These are phyloP conservation scores for Eurystomus gularis DNA, from an alignment of 2,113 vertebrate genomes.

Conservation along the genomic window DNA sequence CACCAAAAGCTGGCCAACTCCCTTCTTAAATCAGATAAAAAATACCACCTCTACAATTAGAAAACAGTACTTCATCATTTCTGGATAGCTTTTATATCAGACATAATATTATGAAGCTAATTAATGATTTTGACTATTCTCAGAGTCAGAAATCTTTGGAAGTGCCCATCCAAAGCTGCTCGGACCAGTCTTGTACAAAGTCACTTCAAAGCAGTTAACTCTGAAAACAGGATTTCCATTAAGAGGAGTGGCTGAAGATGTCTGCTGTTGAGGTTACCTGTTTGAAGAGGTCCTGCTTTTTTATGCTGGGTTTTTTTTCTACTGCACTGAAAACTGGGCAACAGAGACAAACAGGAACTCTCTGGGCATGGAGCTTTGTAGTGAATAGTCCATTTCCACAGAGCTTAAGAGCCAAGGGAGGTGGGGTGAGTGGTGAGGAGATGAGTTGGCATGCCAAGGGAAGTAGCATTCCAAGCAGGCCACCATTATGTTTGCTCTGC, in stretches of 20 bases:
- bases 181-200: not conserved
- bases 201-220: not conserved
- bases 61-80: not conserved
- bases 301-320: not conserved
- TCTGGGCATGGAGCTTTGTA: not conserved
- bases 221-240: not conserved
- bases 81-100: not conserved
- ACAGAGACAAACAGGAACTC: not conserved
- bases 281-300: not conserved
- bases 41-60: not conserved
- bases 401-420: not conserved
- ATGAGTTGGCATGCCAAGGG: not conserved
- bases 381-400: not conserved
- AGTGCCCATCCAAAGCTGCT: not conserved
- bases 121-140: not conserved
- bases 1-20: not conserved
- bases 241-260: not conserved
- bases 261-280: not conserved
- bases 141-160: not conserved
- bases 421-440: rapidly evolving
- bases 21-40: not conserved
- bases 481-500: not conserved
- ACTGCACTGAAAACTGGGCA: not conserved
- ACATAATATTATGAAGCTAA: not conserved
- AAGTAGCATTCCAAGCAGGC: not conserved